A percentile compares a stretch with the other conserved stretches of the same genome.
These are phyloP conservation scores for Dichetophora obliterata DNA, from an alignment of 2,888 invertebrate genomes.

Conservation along the genomic window DNA sequence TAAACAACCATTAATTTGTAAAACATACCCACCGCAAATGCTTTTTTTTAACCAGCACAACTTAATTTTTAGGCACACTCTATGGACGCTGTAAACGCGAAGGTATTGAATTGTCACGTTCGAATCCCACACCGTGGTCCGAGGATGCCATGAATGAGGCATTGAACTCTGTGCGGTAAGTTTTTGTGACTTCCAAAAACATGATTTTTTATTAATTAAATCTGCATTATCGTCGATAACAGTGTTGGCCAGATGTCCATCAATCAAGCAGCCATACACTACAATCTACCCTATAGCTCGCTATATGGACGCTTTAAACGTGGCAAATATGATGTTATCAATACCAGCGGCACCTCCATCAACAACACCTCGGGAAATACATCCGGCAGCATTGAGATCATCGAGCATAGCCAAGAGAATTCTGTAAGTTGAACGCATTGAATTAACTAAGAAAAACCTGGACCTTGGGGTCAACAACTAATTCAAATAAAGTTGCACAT, in stretches of 20 bases:
- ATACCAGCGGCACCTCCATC: slow-evolving; percentile 63
- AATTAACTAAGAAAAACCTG: background rate
- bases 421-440: slow-evolving; percentile 61
- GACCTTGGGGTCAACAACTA: slow-evolving; percentile 57
- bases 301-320: slow-evolving; percentile 90
- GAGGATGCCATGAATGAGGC: slow-evolving; percentile 94
- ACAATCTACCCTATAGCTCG: slow-evolving; percentile 90
- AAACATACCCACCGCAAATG: too few species aligned
- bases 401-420: slow-evolving; percentile 70
- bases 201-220: background rate
- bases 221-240: slow-evolving; percentile 60
- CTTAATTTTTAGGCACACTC: slow-evolving; percentile 75
- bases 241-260: slow-evolving; percentile 94
- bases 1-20: background rate
- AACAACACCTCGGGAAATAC: slow-evolving; percentile 67
- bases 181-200: slow-evolving; percentile 23
- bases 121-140: slow-evolving; percentile 95
- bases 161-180: slow-evolving; percentile 86
- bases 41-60: background rate
- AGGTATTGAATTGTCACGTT: slow-evolving; percentile 88
- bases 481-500: slow-evolving; percentile 68
- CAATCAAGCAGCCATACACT: slow-evolving; percentile 93
- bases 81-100: slow-evolving; percentile 91
- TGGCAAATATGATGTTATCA: slow-evolving; percentile 80
- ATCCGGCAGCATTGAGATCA: slow-evolving; percentile 69